phyloP scores from a whole-genome alignment of 37 sponge, comb jelly and placozoan species.

The Cladorhizidae sp. region DNA sequence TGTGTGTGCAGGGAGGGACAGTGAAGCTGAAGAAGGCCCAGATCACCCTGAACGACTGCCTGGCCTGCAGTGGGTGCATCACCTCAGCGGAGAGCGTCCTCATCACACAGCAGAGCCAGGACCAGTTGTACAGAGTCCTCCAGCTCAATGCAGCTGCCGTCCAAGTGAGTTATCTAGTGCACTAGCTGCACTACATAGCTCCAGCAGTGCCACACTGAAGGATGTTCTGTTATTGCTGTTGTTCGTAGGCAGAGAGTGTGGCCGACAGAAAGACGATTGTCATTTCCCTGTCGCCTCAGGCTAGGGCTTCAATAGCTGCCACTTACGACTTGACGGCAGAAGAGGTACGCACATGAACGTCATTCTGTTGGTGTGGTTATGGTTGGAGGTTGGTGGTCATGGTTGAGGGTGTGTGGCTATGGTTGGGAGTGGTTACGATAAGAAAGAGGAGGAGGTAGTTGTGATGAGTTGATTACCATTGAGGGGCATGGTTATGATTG shows the following conservation, averaged over 20 bases:
- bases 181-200: not conserved
- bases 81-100: slow-evolving; percentile 98
- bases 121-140: slow-evolving; percentile 67
- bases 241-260: slow-evolving; percentile 10
- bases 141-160: slow-evolving; percentile 27
- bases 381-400: too few species aligned
- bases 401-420: too few species aligned
- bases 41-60: slow-evolving; percentile 93
- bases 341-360: slow-evolving; percentile 51
- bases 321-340: slow-evolving; percentile 45
- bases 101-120: slow-evolving; percentile 85
- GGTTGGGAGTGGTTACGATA: too few species aligned
- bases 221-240: not conserved
- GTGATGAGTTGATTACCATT: too few species aligned
- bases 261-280: slow-evolving; percentile 50
- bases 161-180: not conserved
- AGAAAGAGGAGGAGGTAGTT: too few species aligned
- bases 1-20: slow-evolving; percentile 31
- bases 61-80: slow-evolving; percentile 99
- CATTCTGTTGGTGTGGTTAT: too few species aligned
- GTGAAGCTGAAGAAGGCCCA: slow-evolving; percentile 82
- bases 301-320: slow-evolving; percentile 87
- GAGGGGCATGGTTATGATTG: too few species aligned
- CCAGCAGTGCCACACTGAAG: too few species aligned
- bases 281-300: slow-evolving; percentile 92